Evolutionary conservation across 2,797 vertebrate genomes (phyloP).

Genomic region (Bradypodion ventrale): DNA sequence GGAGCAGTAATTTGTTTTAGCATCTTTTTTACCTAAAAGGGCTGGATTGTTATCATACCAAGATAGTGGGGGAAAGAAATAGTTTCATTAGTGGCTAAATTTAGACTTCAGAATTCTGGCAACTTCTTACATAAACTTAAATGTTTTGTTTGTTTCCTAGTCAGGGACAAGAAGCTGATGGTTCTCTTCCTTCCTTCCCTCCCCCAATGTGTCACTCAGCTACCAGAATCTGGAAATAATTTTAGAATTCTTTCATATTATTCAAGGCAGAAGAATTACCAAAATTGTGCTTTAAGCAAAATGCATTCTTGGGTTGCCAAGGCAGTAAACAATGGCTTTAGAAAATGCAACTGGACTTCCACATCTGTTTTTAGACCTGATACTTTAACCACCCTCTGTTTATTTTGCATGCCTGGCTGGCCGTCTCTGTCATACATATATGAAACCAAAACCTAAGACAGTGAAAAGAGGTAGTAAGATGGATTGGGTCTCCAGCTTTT

Average conservation of each 20-base stretch:
- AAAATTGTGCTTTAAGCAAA: slow-evolving; percentile 70
- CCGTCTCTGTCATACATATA: slow-evolving; percentile 40
- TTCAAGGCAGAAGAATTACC: slow-evolving; percentile 70
- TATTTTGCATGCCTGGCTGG: slow-evolving; percentile 58
- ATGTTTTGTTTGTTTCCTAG: slow-evolving; percentile 48
- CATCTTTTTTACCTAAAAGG: slow-evolving; percentile 57
- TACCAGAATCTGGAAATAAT: slow-evolving; percentile 69
- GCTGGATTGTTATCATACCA: slow-evolving; percentile 50
- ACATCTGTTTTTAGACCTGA: slow-evolving; percentile 69
- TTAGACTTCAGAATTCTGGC: slow-evolving; percentile 59
- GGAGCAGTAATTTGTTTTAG: slow-evolving; percentile 70
- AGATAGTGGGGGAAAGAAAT: slow-evolving; percentile 36
- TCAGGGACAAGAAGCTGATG: slow-evolving; percentile 40
- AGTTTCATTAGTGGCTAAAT: slow-evolving; percentile 55
- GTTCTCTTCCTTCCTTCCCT: slow-evolving; percentile 20
- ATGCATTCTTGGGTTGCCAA: slow-evolving; percentile 65
- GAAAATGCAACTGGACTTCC: slow-evolving; percentile 63
- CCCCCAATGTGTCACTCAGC: slow-evolving; percentile 48
- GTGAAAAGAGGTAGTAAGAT: slow-evolving; percentile 5
- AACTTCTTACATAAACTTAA: slow-evolving; percentile 60
- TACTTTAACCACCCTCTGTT: slow-evolving; percentile 55
- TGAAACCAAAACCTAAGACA: slow-evolving; percentile 46
- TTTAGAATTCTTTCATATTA: slow-evolving; percentile 69
- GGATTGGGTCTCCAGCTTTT: slow-evolving; percentile 6
- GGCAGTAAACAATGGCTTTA: slow-evolving; percentile 68